phyloP scores from a whole-genome alignment of 2,888 invertebrate genomes.

The Cheiracanthium punctorium region DNA sequence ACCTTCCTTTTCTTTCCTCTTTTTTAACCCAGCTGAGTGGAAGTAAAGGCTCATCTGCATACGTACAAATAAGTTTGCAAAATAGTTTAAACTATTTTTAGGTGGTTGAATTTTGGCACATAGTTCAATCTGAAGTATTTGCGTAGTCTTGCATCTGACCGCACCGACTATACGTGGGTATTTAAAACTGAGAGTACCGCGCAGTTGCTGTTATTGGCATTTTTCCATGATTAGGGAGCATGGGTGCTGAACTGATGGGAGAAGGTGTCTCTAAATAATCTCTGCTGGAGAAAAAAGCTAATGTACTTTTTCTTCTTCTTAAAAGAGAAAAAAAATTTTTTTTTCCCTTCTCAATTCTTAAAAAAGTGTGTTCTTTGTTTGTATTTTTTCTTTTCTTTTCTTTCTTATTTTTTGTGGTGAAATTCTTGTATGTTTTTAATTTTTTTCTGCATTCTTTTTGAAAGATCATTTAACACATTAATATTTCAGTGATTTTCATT shows the following conservation, averaged over 20 bases:
- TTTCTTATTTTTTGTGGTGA: too few relatives aligned
- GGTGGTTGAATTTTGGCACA: slow-evolving; percentile 24
- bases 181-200: slow-evolving; percentile 52
- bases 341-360: too few relatives aligned
- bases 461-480: too few relatives aligned
- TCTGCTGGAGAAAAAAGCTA: slow-evolving; percentile 24
- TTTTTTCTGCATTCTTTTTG: too few relatives aligned
- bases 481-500: too few relatives aligned
- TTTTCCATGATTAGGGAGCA: slow-evolving; percentile 42
- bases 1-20: too few relatives aligned
- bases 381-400: too few relatives aligned
- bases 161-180: slow-evolving; percentile 40
- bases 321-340: too few relatives aligned
- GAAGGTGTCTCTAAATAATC: slow-evolving; percentile 60
- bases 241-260: slow-evolving; percentile 62
- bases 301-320: slow-evolving; percentile 34
- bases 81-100: slow-evolving; percentile 32
- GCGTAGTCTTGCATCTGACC: slow-evolving; percentile 41
- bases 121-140: slow-evolving; percentile 20
- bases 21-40: background rate
- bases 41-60: background rate
- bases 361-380: too few relatives aligned
- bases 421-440: too few relatives aligned
- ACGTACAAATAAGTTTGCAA: slow-evolving; percentile 38
- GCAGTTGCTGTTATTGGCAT: slow-evolving; percentile 65